phyloP scores from a whole-genome alignment of 1,140 invertebrate species.

The Tetramorium alpestre region DNA sequence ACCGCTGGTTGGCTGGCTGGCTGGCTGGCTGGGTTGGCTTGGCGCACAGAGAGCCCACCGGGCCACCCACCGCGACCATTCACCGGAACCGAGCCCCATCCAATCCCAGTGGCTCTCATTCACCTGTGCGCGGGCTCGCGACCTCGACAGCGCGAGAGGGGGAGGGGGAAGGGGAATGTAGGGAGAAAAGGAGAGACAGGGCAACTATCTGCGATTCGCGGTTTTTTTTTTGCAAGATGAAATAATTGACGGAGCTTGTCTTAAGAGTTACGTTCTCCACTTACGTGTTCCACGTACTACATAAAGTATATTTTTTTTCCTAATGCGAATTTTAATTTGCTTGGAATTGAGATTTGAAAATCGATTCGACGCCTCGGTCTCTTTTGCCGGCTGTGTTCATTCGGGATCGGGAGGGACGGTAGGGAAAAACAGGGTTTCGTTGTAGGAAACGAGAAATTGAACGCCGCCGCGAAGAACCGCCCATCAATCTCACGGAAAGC shows the following conservation, averaged over 20 bases:
- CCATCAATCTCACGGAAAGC: slow-evolving; percentile 51
- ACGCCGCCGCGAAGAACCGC: slow-evolving; percentile 24
- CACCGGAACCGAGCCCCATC: slow-evolving; percentile 86
- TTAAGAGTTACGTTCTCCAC: neutral
- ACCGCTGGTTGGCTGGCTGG: slow-evolving; percentile 73
- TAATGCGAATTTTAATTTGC: neutral
- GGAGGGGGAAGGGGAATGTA: neutral
- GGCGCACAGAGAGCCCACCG: slow-evolving; percentile 82
- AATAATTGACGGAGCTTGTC: neutral
- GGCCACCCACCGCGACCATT: slow-evolving; percentile 86
- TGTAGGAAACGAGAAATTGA: slow-evolving; percentile 31
- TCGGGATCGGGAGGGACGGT: neutral
- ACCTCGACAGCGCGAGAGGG: neutral
- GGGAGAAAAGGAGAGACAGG: neutral
- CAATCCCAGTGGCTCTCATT: slow-evolving; percentile 83
- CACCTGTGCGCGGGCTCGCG: neutral
- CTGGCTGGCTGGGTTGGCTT: slow-evolving; percentile 78
- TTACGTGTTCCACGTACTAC: neutral
- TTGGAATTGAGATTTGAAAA: neutral
- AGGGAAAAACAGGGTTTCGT: neutral
- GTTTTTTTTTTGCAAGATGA: neutral
- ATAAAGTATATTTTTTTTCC: neutral
- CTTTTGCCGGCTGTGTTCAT: neutral
- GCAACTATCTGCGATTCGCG: neutral
- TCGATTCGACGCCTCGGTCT: neutral